phyloP scores from a whole-genome alignment of 2,113 vertebrate genomes.

The Chlamydotis undulata region DNA sequence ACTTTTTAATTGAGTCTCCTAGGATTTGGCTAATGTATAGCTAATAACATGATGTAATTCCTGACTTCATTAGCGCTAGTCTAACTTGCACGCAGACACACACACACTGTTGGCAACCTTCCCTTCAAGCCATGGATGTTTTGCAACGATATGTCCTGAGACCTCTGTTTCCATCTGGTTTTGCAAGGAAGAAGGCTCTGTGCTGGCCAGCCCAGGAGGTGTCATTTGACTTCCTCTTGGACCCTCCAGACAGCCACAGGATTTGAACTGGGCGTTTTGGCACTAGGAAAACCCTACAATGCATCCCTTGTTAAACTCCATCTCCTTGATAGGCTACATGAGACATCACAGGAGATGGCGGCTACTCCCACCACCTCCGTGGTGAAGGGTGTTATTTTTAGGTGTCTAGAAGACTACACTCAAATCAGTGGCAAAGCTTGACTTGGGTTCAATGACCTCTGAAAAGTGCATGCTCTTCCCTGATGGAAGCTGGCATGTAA shows the following conservation, averaged over 20 bases:
- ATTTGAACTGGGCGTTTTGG: background rate
- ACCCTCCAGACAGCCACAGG: background rate
- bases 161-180: background rate
- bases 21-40: background rate
- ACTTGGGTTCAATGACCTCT: background rate
- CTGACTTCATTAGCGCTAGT: background rate
- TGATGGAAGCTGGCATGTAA: background rate
- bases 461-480: background rate
- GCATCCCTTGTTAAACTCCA: background rate
- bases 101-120: background rate
- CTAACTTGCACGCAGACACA: background rate
- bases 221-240: background rate
- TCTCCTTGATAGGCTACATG: background rate
- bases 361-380: background rate
- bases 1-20: background rate
- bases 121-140: background rate
- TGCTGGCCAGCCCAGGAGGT: background rate
- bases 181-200: background rate
- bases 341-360: background rate
- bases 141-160: accelerated
- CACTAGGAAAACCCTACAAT: background rate
- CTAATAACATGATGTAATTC: background rate
- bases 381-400: background rate
- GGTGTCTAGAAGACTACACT: background rate
- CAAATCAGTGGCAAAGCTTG: background rate